Evolutionary conservation across 2,888 invertebrate species (phyloP), one percentile per base, ranked within the genome.

Genomic region (Rotaria macrura): DNA sequence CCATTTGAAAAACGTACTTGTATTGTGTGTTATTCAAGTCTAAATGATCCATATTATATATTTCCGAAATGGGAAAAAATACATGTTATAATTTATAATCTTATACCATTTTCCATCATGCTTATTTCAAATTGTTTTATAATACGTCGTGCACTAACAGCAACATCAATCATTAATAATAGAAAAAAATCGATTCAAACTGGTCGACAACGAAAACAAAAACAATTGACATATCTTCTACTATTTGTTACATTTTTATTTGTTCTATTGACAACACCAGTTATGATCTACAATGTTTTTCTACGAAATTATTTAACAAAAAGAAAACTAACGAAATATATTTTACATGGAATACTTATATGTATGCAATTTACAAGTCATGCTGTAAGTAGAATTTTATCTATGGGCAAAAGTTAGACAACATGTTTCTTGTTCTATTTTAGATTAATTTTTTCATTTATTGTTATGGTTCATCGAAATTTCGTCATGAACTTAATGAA

Each of bases 51-150:
- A 17, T 29, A 79, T 52, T 86, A 84, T 47, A 84, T 86, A 17
- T 86, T 86, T 83, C 86, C 86, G 2, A 86, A 84, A 84, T 86
- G 86, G 86, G 84, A 86, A 54, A 79, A 74, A 43, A 84, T 86
- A 52, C 86, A 86, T 52, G 65, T 86, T 34, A 55, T 86, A 25
- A n/a, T 86, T 23, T 86, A 86, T 34, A 86, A 86, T 85, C n/a
- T 84, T 5, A n/a, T 86, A 34, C 86, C 86, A 2, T 86, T 86
- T 85, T 47, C 55, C 25, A 84, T 86, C 20, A 86, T 86, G 86
- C 29, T 43, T 4, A 38, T 84, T 34, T 86, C 84, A 25, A 86
- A 86, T 83, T 79, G 54, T 43, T 85, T 86, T 40, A 86, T 86
- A 34, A 86, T 86, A 25, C 43, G 12, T 79, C 79, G 43, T 20